Conservation (phyloP, 2,888 invertebrate species). For the Stenolophus ochropezus region DNA sequence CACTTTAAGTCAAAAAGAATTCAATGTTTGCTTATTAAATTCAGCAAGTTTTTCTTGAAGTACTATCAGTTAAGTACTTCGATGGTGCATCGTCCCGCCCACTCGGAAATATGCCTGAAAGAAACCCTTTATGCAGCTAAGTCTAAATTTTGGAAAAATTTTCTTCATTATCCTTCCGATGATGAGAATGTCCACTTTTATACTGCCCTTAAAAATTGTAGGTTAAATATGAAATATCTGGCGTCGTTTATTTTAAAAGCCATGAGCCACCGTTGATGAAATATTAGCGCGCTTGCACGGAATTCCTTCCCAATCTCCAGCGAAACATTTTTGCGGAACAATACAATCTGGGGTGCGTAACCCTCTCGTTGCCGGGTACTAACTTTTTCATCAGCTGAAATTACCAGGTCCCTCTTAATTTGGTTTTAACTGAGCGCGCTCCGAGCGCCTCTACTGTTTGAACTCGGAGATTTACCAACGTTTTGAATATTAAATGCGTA, state of each 20-base stretch:
- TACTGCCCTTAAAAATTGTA: too few species aligned
- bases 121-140: too few species aligned
- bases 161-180: too few species aligned
- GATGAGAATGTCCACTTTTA: too few species aligned
- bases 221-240: neutral
- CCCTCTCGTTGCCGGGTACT: constrained; percentile 7
- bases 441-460: constrained; percentile 41
- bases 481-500: constrained; percentile 65
- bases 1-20: too few species aligned
- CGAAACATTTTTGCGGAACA: constrained; percentile 25
- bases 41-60: too few species aligned
- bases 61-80: too few species aligned
- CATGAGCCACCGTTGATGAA: neutral
- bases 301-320: neutral
- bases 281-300: neutral
- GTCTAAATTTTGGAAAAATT: too few species aligned
- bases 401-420: constrained; percentile 50
- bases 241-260: neutral
- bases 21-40: too few species aligned
- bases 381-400: constrained; percentile 56
- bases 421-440: constrained; percentile 33
- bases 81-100: too few species aligned
- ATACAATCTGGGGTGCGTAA: neutral
- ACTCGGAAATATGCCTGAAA: too few species aligned
- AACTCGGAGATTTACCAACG: constrained; percentile 63